A percentile compares a stretch with the other conserved stretches of the same genome.
Evolutionary conservation across 2,113 vertebrate genomes (phyloP).

Genomic region (Oryctolagus cuniculus): DNA sequence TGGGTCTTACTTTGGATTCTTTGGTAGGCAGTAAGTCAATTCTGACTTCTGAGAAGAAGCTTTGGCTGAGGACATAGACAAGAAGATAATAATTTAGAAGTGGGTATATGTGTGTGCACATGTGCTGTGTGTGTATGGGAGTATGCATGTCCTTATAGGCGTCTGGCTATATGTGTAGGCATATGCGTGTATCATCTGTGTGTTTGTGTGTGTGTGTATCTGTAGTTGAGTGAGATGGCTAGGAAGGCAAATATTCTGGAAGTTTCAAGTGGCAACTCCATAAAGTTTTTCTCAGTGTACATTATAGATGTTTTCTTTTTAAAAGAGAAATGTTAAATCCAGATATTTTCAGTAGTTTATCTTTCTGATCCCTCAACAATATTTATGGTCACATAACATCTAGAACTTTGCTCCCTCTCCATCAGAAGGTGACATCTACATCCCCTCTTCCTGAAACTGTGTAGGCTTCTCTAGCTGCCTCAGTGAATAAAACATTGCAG

Average conservation of each 20-base stretch:
- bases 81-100: neutral
- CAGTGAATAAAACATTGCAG: neutral
- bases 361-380: neutral
- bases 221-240: neutral
- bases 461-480: neutral
- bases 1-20: constrained; percentile 40
- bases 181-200: neutral
- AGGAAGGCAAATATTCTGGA: neutral
- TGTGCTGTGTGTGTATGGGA: neutral
- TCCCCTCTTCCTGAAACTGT: neutral
- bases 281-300: neutral
- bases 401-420: neutral
- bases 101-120: neutral
- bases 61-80: constrained; percentile 1
- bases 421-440: neutral
- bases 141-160: neutral
- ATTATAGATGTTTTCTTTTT: neutral
- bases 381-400: neutral
- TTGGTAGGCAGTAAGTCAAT: constrained; percentile 16
- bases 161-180: no score
- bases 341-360: neutral
- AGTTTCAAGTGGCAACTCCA: neutral
- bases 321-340: neutral
- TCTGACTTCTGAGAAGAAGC: constrained; percentile 23
- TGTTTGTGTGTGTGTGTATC: neutral